phyloP scores from a whole-genome alignment of 2,797 vertebrate genomes.

The Hylomyscus alleni region DNA sequence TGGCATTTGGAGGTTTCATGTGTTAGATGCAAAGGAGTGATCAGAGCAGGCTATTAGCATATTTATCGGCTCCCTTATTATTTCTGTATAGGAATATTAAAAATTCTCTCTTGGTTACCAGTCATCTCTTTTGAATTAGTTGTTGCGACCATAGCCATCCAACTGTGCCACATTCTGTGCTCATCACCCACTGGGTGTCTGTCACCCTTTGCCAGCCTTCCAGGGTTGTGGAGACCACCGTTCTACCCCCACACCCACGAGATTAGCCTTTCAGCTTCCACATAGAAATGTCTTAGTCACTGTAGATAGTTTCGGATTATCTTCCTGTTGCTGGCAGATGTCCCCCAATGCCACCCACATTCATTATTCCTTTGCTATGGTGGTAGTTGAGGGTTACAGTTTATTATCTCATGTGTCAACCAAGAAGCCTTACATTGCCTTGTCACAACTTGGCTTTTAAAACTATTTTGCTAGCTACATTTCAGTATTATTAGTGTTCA shows the following conservation, averaged over 20 bases:
- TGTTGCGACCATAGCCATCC: background rate
- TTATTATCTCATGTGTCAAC: constrained; percentile 20
- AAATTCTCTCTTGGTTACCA: background rate
- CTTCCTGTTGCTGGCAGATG: background rate
- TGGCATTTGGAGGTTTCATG: background rate
- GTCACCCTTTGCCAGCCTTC: background rate
- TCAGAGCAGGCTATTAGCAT: background rate
- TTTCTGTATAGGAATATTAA: background rate
- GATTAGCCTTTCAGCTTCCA: background rate
- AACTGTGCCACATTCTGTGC: background rate
- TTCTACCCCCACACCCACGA: background rate
- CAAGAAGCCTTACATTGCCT: constrained; percentile 9
- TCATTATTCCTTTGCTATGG: constrained; percentile 2
- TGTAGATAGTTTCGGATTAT: background rate
- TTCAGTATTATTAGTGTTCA: background rate
- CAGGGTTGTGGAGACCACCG: background rate
- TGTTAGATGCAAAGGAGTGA: background rate
- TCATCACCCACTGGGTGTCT: background rate
- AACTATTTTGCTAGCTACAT: background rate
- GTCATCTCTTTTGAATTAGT: background rate
- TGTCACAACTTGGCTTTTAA: background rate
- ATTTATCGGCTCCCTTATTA: background rate
- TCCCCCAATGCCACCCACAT: background rate
- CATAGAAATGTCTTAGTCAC: background rate
- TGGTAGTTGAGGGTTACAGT: background rate